phyloP scores from a whole-genome alignment of 2,797 vertebrate species.

The Gymnoscopelus microlampas region DNA sequence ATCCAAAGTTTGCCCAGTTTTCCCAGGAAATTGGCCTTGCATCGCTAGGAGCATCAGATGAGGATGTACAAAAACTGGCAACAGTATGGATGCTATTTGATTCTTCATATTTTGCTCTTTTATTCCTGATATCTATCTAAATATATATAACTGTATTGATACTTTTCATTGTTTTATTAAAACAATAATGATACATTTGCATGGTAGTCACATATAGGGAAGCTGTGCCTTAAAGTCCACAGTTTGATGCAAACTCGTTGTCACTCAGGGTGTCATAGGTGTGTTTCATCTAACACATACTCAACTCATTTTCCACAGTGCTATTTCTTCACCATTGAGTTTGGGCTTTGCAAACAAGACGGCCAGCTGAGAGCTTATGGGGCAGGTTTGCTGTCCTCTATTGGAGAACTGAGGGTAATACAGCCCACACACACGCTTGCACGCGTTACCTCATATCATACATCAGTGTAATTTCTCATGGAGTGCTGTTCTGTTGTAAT shows the following conservation, averaged over 20 bases:
- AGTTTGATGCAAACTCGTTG: too few species aligned
- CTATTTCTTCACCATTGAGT: slow-evolving; percentile 99
- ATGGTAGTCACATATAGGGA: slow-evolving; percentile 62
- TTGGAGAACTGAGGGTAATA: slow-evolving; percentile 92
- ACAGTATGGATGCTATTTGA: slow-evolving; percentile 77
- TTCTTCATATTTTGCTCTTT: too few species aligned
- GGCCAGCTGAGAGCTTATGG: slow-evolving; percentile 94
- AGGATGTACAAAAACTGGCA: slow-evolving; percentile 95
- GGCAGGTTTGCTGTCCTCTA: slow-evolving; percentile 95
- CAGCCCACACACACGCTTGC: slow-evolving; percentile 12
- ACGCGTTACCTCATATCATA: background rate
- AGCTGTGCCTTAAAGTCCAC: too few species aligned
- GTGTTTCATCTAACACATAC: too few species aligned
- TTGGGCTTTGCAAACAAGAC: slow-evolving; percentile 97
- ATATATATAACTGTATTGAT: too few species aligned
- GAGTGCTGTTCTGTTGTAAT: too few species aligned
- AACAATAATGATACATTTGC: too few species aligned
- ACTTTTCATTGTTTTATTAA: too few species aligned
- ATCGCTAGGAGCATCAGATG: slow-evolving; percentile 92
- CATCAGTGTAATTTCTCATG: background rate
- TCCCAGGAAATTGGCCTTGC: slow-evolving; percentile 97
- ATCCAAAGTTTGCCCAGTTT: slow-evolving; percentile 96
- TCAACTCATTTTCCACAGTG: slow-evolving; percentile 80
- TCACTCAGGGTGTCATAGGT: too few species aligned
- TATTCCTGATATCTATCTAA: too few species aligned